These are phyloP conservation scores for Tetramorium simillimum DNA, from an alignment of 1,140 invertebrate genomes.

Conservation along the genomic window DNA sequence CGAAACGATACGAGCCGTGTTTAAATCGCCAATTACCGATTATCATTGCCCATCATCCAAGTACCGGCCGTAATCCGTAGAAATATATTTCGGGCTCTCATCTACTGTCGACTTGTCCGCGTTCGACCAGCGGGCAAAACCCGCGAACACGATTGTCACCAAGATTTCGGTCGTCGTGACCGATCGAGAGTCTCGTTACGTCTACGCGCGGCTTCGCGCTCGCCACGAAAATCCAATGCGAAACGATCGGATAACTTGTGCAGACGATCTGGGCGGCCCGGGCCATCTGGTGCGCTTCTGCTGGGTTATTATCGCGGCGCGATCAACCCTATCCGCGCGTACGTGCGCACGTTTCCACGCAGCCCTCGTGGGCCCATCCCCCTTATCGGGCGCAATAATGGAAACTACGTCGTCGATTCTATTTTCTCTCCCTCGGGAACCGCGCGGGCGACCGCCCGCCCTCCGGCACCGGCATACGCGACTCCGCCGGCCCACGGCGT, in stretches of 20 bases:
- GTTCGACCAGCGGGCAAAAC: background rate
- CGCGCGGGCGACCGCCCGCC: constrained; percentile 69
- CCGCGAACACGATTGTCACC: background rate
- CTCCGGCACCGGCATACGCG: constrained; percentile 52
- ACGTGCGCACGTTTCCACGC: constrained; percentile 36
- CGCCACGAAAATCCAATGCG: background rate
- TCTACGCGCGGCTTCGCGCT: background rate
- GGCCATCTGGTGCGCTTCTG: constrained; percentile 61
- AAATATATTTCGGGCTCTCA: constrained; percentile 7
- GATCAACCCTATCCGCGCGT: constrained; percentile 70
- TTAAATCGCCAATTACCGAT: constrained; percentile 57
- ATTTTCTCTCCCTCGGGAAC: constrained; percentile 83
- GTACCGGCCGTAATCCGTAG: constrained; percentile 6
- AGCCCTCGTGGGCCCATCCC: constrained; percentile 62
- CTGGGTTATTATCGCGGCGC: constrained; percentile 59
- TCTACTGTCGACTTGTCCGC: background rate
- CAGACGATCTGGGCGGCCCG: constrained; percentile 18
- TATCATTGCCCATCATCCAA: constrained; percentile 36
- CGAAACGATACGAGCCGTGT: constrained; percentile 27
- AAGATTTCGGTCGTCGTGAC: background rate
- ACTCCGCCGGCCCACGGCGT: constrained; percentile 45
- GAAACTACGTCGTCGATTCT: constrained; percentile 85
- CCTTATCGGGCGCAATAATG: constrained; percentile 79
- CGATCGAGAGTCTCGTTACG: background rate
- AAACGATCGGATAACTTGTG: constrained; percentile 39